These are phyloP conservation scores for Enteromius viviparus DNA, from an alignment of 2,797 vertebrate species.

Conservation along the genomic window DNA sequence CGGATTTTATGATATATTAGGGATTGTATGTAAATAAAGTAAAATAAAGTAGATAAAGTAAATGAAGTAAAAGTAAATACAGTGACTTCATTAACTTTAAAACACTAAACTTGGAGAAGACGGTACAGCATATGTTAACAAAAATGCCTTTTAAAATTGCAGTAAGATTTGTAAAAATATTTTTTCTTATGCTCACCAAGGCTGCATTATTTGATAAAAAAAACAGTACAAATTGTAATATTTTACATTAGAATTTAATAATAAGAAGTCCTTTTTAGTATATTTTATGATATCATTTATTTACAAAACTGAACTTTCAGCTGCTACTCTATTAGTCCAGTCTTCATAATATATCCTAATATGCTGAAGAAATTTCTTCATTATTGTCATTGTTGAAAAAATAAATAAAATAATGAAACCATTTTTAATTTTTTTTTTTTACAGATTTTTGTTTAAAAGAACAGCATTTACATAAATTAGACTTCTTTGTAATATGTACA, in stretches of 20 bases:
- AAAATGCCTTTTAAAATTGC: no score
- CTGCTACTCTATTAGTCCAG: background rate
- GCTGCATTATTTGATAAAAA: background rate
- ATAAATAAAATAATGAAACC: background rate
- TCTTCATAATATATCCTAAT: background rate
- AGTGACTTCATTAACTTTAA: background rate
- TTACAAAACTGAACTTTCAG: background rate
- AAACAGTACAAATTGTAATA: background rate
- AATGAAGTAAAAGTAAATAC: background rate
- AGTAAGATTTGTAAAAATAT: no score
- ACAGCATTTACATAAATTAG: background rate
- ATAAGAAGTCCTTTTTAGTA: no score
- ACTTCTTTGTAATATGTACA: background rate
- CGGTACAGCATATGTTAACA: background rate
- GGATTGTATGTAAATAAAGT: no score
- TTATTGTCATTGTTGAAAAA: background rate
- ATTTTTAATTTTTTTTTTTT: background rate
- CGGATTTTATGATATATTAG: background rate
- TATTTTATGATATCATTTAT: background rate
- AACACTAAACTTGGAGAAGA: background rate
- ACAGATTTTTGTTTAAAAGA: background rate
- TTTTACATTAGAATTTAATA: background rate
- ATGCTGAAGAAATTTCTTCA: background rate
- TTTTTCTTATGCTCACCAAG: background rate
- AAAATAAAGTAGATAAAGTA: no score